Evolutionary conservation across 2,888 invertebrate species (phyloP).

Genomic region (Microctonus brassicae): DNA sequence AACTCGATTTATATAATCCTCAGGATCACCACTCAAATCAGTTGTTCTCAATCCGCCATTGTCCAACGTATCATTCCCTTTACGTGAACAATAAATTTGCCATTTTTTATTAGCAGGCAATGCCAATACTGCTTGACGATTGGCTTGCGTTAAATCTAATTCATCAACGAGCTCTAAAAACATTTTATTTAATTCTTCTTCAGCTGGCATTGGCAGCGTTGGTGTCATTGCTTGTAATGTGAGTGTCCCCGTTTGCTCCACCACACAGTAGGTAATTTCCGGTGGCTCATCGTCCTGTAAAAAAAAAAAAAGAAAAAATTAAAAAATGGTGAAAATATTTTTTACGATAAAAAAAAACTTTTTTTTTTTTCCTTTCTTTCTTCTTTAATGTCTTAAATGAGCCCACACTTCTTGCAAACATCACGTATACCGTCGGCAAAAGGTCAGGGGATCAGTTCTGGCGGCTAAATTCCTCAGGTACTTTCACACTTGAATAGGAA

Average conservation of each 20-base stretch:
- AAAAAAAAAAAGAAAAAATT: conserved; percentile 53
- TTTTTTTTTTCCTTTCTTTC: neutral
- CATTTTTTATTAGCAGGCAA: conserved; percentile 95
- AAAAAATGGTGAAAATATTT: conserved; percentile 13
- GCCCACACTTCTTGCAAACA: conserved; percentile 32
- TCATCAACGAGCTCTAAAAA: conserved; percentile 97
- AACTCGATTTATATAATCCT: conserved; percentile 92
- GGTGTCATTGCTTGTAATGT: conserved; percentile 91
- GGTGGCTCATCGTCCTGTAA: conserved; percentile 93
- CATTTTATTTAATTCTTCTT: conserved; percentile 92
- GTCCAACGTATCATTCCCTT: conserved; percentile 75
- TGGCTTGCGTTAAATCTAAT: conserved; percentile 91
- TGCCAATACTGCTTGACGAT: conserved; percentile 94
- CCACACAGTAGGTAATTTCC: conserved; percentile 94
- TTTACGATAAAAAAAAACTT: conserved; percentile 27
- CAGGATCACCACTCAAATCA: conserved; percentile 83
- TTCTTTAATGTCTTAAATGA: neutral
- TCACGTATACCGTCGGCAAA: conserved; percentile 51
- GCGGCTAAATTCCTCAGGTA: conserved; percentile 62
- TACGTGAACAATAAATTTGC: conserved; percentile 96
- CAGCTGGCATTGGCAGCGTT: conserved; percentile 93
- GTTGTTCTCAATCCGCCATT: conserved; percentile 75
- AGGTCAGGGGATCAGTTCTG: conserved; percentile 61
- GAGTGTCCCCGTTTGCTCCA: conserved; percentile 88
- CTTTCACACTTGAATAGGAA: conserved; percentile 68